Evolutionary conservation across 1,140 invertebrate species (phyloP).

Genomic region (Trichonephila inaurata): DNA sequence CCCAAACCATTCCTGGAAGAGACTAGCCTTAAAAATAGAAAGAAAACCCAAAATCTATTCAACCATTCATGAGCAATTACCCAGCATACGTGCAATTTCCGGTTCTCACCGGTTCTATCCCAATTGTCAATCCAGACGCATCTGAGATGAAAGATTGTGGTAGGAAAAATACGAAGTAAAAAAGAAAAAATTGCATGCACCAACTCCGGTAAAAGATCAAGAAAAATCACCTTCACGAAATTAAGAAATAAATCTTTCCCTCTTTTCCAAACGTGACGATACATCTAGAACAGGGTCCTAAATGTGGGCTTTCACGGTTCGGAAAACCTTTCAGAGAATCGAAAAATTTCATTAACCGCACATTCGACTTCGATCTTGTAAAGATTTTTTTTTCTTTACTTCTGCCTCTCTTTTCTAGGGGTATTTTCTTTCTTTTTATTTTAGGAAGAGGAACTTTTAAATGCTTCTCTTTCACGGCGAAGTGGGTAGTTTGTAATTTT

Average conservation of each 20-base stretch:
- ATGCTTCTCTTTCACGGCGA: neutral
- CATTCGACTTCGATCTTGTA: conserved; percentile 16
- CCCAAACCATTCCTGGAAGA: neutral
- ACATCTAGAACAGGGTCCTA: neutral
- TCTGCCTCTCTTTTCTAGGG: neutral
- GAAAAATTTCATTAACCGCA: conserved; percentile 35
- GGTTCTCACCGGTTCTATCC: neutral
- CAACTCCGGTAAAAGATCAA: conserved; percentile 4
- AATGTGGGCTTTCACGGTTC: conserved; percentile 16
- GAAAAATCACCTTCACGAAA: conserved; percentile 33
- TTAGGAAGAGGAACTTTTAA: conserved; percentile 10
- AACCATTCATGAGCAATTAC: conserved; percentile 12
- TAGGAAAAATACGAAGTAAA: neutral
- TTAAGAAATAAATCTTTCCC: conserved; percentile 30
- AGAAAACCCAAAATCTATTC: neutral
- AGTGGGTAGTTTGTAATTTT: conserved; percentile 1
- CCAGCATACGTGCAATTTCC: neutral
- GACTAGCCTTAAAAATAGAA: neutral
- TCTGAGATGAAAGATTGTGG: neutral
- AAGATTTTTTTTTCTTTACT: neutral
- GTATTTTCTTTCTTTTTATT: neutral
- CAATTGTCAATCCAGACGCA: neutral
- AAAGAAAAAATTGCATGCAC: neutral
- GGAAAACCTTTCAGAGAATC: neutral
- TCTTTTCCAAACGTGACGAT: conserved; percentile 19